Evolutionary conservation across 2,113 vertebrate genomes (phyloP), one percentile per base, ranked within the genome.

Genomic region (Pelodiscus sinensis): DNA sequence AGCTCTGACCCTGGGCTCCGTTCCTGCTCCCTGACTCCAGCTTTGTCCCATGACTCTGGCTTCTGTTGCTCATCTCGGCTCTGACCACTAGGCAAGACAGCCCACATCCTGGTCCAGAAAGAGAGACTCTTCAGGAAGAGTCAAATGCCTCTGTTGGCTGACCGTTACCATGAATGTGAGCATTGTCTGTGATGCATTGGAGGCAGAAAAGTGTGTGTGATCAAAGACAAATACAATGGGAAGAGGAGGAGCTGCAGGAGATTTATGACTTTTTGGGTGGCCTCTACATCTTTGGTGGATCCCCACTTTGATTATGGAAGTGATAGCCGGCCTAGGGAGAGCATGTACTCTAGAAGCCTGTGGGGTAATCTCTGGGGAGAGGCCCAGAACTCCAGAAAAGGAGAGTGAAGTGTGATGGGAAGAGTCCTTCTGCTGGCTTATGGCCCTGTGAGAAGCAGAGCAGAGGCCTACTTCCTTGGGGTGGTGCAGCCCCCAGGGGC

Each of bases 371-470:
- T 91, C 7, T 80, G 3, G 0, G 11, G 38, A 50, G 11, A 14
- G 29, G 56, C 10, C 57, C 10, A 25, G 2, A 0, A 1, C 1
- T 84, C 81, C 16, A 65, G 27, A 65, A 15, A 25, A 52, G 56
- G 24, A 85, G 4, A 2, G 5, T 91, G 11, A 5, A 5, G 56
- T 62, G 5, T 16, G 22, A 52, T 86, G 25, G 60, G 29, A 65
- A 16, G 14, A 65, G 60, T 3, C 60, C 31, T 31, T 65, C 60
- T 65, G 60, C 27, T 16, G 60, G 31, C 29, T 5, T 58, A 24
- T 25, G 24, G 10, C 25, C 24, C 60, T 65, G 29, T 65, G 60
- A 65, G 60, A 65, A 16, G 60, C 60, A 65, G 13, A 16, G 60
- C 60, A 65, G 60, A 65, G 29, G 60, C 60, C 27, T 65, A 6